Base-by-base conservation (phyloP, 2,888 invertebrate genomes). In the Acronicta psi region DNA sequence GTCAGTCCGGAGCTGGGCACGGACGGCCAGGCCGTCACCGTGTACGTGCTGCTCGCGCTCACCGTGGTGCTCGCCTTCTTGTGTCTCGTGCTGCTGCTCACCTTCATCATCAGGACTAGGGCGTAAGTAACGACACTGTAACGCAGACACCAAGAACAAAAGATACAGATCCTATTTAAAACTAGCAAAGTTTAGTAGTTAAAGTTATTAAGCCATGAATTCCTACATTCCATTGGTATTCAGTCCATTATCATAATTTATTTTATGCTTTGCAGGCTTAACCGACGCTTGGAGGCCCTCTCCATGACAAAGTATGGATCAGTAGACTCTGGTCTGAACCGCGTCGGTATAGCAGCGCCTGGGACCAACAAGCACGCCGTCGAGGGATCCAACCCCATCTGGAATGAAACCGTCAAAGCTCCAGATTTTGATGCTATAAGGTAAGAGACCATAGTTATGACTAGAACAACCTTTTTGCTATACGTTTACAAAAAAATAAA, bases 311-410 rank as follows among this genome's bases (percentile, higher is more conserved):
- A 95, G 75, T 96, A 96, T 84, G 96, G 95, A 0, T 96, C 96
- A 0, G 90, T 95, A 74, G 95, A 95, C 66, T 95, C 96, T 0
- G 95, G 94, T 2, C 86, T 95, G 63, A 96, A 95, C 87, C 94
- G 95, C 73, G 86, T 87, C 13, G 95, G 92, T 0, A 75, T 90
- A 44, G 89, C 94, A 0, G 94, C 95, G 2, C 97, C 97, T 9
- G 96, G 95, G 37, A 96, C 96, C 46, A 97, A 97, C 89, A 95
- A 95, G 69, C 96, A 96, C 87, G 95, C 96, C 0, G 87, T 95
- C 2, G 96, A 96, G 80, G 96, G 96, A 16, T 96, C 96, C 46
- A 96, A 96, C 89, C 96, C 96, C 2, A 95, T 96, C 20, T 96
- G 95, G 93, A 96, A 95, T 75, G 95, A 95, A 60, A 88, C 90